phyloP scores from a whole-genome alignment of 2,113 vertebrate genomes.

The Orycteropus afer region DNA sequence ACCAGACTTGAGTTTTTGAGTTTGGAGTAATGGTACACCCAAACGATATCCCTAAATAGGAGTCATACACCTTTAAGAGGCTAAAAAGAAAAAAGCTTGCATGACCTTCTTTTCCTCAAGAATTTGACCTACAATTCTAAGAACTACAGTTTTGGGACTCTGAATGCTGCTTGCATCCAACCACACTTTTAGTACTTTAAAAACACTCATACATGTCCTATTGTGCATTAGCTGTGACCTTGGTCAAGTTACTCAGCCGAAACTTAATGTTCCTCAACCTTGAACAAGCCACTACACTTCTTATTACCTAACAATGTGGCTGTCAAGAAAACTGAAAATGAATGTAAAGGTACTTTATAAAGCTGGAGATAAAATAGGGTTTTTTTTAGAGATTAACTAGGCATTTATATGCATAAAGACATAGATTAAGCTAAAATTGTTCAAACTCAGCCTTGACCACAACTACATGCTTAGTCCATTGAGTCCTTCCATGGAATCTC shows the following conservation, averaged over 20 bases:
- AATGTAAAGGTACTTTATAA: not conserved
- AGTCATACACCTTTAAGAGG: not conserved
- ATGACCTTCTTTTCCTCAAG: not conserved
- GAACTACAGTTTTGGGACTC: not conserved
- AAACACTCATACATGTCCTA: not conserved
- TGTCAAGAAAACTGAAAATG: slow-evolving; percentile 10
- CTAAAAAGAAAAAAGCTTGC: not conserved
- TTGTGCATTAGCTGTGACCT: not conserved
- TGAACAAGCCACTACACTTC: not conserved
- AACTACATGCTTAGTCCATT: no score
- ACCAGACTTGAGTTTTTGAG: no score
- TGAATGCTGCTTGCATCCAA: not conserved
- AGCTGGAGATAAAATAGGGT: not conserved
- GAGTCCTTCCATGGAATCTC: no score
- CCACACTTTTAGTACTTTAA: not conserved
- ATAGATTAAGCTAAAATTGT: not conserved
- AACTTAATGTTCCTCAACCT: not conserved
- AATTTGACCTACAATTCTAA: not conserved
- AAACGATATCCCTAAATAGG: no score
- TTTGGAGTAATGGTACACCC: not conserved
- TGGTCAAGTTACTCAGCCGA: not conserved
- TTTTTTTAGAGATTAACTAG: slow-evolving; percentile 45
- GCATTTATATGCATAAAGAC: slow-evolving; percentile 51
- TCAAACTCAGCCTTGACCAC: slow-evolving; percentile 15
- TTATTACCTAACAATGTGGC: not conserved